Base-by-base conservation (phyloP, 2,797 vertebrate species). In the Astyanax mexicanus region DNA sequence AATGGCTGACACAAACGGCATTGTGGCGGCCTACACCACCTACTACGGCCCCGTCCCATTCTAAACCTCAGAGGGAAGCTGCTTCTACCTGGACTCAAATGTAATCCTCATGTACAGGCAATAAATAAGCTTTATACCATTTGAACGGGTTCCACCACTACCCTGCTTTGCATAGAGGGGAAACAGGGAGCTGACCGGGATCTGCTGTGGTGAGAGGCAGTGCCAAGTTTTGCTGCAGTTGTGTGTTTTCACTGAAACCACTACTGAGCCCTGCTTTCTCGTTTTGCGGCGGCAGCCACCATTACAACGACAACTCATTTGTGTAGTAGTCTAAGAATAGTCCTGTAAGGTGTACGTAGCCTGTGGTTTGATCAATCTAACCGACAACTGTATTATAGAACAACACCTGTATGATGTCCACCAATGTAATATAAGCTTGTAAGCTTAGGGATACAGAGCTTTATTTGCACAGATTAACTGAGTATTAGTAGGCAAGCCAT, bases 1-100 rank as follows among this genome's bases (percentile, higher is more conserved):
- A 69, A 93, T 96, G 88, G 92, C 96, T 0, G 93, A 96, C 3
- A 93, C 93, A 0, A 81, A 90, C 0, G 96, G 96, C 68, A 95
- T 97, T 49, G 75, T 92, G 0, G 87, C 89, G 0, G 95, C 95
- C 0, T 96, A 97, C 86, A 87, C 75, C 1, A 85, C 72, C 27
- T 93, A 91, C 85, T 97, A 96, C 15, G 93, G 95, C 69, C 90
- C 90, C 0, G 78, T 93, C 0, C 55, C 89, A 68, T 83, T 84
- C 84, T 92, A 92, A 87, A 57, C 47, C 77, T 65, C 69, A 17
- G 29, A 37, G 23, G 35, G 21, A 69, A 62, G 55, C 45, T 45
- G 70, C 55, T 74, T 62, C 55, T 25, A 54, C 54, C 19, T 21
- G 29, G 32, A 67, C 52, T 51, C 32, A 51, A 57, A 68, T 11